Conservation (phyloP, 2,797 vertebrate genomes). For the Melopsittacus undulatus region DNA sequence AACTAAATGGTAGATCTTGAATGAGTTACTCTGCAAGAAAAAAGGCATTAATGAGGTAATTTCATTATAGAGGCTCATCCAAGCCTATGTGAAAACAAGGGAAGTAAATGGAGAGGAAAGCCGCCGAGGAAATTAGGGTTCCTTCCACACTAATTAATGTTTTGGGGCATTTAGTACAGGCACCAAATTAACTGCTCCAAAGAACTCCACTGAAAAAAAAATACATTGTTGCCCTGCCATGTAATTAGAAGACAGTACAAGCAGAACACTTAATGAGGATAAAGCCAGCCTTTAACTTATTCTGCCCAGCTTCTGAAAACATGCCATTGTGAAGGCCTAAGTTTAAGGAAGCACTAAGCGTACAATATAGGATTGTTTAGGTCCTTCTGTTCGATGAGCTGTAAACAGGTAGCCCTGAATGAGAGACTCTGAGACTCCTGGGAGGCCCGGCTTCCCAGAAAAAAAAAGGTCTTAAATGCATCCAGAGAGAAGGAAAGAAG, state of each 20-base stretch:
- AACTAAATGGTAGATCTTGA: conserved; percentile 90
- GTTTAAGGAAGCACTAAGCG: conserved; percentile 88
- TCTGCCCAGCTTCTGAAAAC: conserved; percentile 80
- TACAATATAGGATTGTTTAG: conserved; percentile 94
- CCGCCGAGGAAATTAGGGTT: conserved; percentile 93
- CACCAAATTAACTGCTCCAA: conserved; percentile 97
- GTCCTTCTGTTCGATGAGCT: conserved; percentile 84
- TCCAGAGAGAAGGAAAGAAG: conserved; percentile 73
- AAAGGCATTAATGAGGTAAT: conserved; percentile 97
- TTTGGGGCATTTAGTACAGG: conserved; percentile 88
- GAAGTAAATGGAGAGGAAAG: conserved; percentile 84
- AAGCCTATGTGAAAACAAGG: conserved; percentile 84
- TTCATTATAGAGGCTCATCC: conserved; percentile 91
- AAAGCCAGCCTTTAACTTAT: conserved; percentile 90
- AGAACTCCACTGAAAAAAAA: conserved; percentile 86
- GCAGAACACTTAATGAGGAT: conserved; percentile 89
- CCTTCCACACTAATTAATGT: conserved; percentile 97
- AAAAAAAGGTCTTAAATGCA: neutral
- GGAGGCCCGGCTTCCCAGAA: conserved; percentile 59
- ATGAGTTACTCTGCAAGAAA: conserved; percentile 88
- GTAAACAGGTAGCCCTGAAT: conserved; percentile 95
- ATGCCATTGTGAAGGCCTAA: conserved; percentile 84
- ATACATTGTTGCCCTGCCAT: conserved; percentile 91
- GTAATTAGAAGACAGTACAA: conserved; percentile 94
- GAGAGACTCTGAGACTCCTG: conserved; percentile 47